Conservation (phyloP, 2,888 invertebrate species). For the Athalia circularis region DNA sequence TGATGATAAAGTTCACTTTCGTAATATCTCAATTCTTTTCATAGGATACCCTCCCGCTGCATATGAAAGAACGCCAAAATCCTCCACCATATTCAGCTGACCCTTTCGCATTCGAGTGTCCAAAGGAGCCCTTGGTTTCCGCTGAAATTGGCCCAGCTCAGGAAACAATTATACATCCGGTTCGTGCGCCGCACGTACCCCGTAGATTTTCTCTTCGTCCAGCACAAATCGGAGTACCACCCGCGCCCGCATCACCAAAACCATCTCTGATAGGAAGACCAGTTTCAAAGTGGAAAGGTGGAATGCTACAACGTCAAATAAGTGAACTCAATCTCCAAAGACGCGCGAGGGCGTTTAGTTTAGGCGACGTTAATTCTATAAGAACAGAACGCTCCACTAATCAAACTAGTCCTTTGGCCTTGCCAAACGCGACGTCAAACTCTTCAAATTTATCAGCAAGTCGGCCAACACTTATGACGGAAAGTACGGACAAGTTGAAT, state of each 20-base stretch:
- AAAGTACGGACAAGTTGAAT: background rate
- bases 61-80: slow-evolving; percentile 50
- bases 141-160: slow-evolving; percentile 61
- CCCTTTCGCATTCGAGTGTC: slow-evolving; percentile 63
- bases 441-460: background rate
- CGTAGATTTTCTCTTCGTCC: slow-evolving; percentile 67
- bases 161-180: slow-evolving; percentile 64
- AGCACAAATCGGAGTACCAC: slow-evolving; percentile 58
- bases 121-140: slow-evolving; percentile 65
- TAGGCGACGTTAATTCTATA: slow-evolving; percentile 68
- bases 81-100: slow-evolving; percentile 56
- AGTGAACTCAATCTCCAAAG: slow-evolving; percentile 65
- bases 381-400: slow-evolving; percentile 49
- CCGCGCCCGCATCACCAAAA: slow-evolving; percentile 45
- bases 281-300: slow-evolving; percentile 69
- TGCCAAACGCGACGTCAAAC: slow-evolving; percentile 43
- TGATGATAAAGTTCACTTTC: background rate
- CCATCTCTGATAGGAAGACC: slow-evolving; percentile 40
- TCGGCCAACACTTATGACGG: slow-evolving; percentile 1
- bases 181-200: slow-evolving; percentile 50
- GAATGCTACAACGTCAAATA: slow-evolving; percentile 69
- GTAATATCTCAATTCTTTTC: background rate
- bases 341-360: slow-evolving; percentile 68
- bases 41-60: slow-evolving; percentile 18
- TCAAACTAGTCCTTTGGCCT: slow-evolving; percentile 63